phyloP scores from a whole-genome alignment of 2,888 invertebrate species.

The Archips crataeganus region DNA sequence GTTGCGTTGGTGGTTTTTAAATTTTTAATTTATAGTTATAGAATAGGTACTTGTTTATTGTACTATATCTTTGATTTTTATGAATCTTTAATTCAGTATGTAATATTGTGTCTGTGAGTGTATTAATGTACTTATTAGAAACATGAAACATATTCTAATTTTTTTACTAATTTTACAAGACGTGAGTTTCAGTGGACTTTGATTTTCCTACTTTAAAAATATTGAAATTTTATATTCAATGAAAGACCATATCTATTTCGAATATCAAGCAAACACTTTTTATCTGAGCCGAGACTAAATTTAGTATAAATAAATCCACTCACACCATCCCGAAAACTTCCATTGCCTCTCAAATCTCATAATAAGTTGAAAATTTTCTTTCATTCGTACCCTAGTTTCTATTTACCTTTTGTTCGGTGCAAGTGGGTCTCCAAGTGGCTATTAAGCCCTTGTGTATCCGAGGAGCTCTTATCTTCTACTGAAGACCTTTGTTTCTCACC shows the following conservation, averaged over 20 bases:
- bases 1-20: too few species aligned
- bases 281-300: background rate
- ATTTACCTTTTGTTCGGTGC: conserved; percentile 43
- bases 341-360: conserved; percentile 13
- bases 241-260: background rate
- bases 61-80: too few species aligned
- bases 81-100: too few species aligned
- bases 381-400: conserved; percentile 22
- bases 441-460: conserved; percentile 58
- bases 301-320: conserved; percentile 14
- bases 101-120: too few species aligned
- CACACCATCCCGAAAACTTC: conserved; percentile 10
- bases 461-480: conserved; percentile 29
- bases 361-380: conserved; percentile 28
- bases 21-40: too few species aligned
- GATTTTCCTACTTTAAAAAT: background rate
- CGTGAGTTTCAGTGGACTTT: too few species aligned
- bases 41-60: too few species aligned
- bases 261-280: background rate
- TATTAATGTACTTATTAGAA: too few species aligned
- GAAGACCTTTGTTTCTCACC: conserved; percentile 33
- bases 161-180: too few species aligned
- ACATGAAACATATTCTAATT: too few species aligned
- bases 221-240: background rate
- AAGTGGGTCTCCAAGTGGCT: conserved; percentile 59